Base-by-base conservation (phyloP, 53 echinoderm and acorn worm species). In the Holothuria leucospilota region DNA sequence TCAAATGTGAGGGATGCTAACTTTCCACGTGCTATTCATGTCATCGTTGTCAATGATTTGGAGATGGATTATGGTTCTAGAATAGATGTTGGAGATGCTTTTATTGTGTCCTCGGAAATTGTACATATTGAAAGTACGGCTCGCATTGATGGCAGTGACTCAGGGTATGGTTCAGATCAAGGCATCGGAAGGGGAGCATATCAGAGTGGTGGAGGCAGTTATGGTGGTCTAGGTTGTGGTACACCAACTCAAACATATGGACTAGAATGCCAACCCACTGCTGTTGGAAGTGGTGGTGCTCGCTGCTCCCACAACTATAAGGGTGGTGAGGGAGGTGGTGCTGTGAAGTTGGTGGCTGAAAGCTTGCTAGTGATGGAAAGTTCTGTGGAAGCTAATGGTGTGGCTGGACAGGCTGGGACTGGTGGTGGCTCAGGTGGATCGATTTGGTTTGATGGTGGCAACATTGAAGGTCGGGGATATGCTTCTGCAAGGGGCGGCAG, bases 351-450 rank as follows among this genome's bases (percentile, higher is more conserved):
- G 13, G 56, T 96, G 18, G 70, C 93, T 26, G 84, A 84, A 29
- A 29, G 68, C 69, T 77, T 91, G 0, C 23, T 91, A 30, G 88
- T 77, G 42, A 69, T 96, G 73, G 96, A 96, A 85, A 91, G 96
- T 13, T 20, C 84, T 21, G 67, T 93, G 2, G 49, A 51, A 20
- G 81, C 72, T n/a, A 75, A 91, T 78, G 96, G 93, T 20, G 59
- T 59, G 8, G 24, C 68, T 25, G 88, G 88, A 25, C 21, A 29
- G 40, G 75, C 74, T 67, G 71, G 84, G 5, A 90, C 85, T 24
- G 95, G 95, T 27, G 96, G 96, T 52, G 96, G 96, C 68, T 93
- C 93, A 71, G 96, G 96, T 29, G 96, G 96, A 4, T 85, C 96
- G 6, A 67, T 93, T 20, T 96, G 96, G 96, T 75, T 96, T 18